phyloP scores from a whole-genome alignment of 2,797 vertebrate species.

The Chaetodon trifasciatus region DNA sequence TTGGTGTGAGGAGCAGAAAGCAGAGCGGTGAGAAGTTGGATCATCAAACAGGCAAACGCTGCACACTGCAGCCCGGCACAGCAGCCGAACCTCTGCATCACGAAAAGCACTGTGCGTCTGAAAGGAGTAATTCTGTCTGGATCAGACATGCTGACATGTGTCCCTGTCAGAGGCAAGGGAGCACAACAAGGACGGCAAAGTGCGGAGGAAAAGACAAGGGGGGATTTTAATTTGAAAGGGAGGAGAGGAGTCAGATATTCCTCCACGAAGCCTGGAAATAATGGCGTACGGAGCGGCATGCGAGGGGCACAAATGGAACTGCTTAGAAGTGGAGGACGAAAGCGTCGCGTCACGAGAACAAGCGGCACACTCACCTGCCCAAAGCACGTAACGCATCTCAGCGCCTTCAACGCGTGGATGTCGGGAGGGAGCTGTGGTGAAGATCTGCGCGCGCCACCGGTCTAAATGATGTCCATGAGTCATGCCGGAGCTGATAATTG shows the following conservation, averaged over 20 bases:
- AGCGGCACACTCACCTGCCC: constrained; percentile 73
- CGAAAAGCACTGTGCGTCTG: constrained; percentile 8
- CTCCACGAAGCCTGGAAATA: constrained; percentile 2
- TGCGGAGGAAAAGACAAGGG: background rate
- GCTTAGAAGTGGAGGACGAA: background rate
- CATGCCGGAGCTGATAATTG: constrained; percentile 78
- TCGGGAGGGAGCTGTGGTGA: constrained; percentile 44
- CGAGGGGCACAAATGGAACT: background rate
- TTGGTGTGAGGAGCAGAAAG: constrained; percentile 19
- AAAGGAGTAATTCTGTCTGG: constrained; percentile 25
- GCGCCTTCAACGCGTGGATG: constrained; percentile 25
- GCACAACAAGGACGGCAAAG: background rate
- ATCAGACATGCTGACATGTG: constrained; percentile 32
- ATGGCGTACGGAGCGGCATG: constrained; percentile 27
- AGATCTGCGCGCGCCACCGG: constrained; percentile 65
- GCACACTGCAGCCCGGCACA: constrained; percentile 18
- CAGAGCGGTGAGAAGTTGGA: constrained; percentile 29
- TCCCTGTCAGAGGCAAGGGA: constrained; percentile 25
- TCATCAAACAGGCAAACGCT: constrained; percentile 20
- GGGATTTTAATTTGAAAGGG: constrained; percentile 30
- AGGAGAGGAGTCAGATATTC: constrained; percentile 24
- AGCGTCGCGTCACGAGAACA: background rate
- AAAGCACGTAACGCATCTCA: constrained; percentile 43
- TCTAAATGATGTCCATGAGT: constrained; percentile 81
- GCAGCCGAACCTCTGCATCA: constrained; percentile 48